Conservation (phyloP, 2,888 invertebrate species). For the Tenthredo livida region DNA sequence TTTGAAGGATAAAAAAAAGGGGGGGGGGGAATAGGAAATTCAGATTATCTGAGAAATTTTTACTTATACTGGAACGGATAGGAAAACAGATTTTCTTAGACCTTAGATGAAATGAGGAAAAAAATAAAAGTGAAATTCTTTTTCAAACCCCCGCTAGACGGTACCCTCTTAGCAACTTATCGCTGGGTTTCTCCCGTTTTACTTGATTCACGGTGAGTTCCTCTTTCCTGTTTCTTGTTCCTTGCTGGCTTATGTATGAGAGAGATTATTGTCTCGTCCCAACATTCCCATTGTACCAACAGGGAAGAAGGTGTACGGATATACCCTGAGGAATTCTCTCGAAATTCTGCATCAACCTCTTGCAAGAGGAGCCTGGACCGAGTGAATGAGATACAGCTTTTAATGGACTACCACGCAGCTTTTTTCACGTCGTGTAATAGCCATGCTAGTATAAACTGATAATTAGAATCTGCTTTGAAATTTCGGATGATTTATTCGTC, state of each 20-base stretch:
- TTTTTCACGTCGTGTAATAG: neutral
- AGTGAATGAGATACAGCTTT: neutral
- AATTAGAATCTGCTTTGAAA: neutral
- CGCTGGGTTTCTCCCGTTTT: constrained; percentile 12
- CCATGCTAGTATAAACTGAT: neutral
- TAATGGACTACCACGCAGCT: neutral
- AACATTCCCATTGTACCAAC: constrained; percentile 14
- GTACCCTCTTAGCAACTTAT: constrained; percentile 8
- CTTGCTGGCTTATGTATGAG: constrained; percentile 16
- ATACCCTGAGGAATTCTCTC: neutral
- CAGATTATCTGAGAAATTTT: no score
- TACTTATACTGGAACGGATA: no score
- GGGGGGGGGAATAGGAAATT: neutral
- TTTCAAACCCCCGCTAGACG: neutral
- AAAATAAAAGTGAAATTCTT: neutral
- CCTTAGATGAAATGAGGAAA: neutral
- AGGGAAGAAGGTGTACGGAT: neutral
- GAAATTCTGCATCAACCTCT: neutral
- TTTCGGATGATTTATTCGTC: neutral
- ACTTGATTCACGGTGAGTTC: constrained; percentile 14
- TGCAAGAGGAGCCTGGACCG: neutral
- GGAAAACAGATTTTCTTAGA: neutral
- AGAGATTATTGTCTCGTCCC: constrained; percentile 34
- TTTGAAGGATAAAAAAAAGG: neutral
- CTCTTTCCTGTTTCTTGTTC: constrained; percentile 37